Percentiles rank a stretch among this genome's conserved stretches.
Conservation (phyloP, 1,140 invertebrate species). For the Onthophagus taurus region DNA sequence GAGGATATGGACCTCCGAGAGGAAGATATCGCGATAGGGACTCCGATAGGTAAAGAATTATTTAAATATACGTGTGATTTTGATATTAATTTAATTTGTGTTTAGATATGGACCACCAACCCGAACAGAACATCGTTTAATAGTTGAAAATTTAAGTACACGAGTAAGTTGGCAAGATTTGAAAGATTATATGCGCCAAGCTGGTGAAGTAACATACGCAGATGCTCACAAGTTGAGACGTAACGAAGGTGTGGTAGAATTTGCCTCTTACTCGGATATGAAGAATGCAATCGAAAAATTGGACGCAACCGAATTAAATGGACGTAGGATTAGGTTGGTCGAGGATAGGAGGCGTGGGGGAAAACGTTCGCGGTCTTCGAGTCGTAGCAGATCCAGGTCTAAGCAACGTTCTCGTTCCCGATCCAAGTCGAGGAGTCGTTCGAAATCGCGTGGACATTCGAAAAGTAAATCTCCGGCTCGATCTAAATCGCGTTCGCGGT, state of each 20-base stretch:
- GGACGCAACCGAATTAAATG: conserved; percentile 91
- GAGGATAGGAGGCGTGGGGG: no score
- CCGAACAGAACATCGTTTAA: conserved; percentile 89
- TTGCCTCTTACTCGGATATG: conserved; percentile 84
- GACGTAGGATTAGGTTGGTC: conserved; percentile 56
- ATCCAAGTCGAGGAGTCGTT: conserved; percentile 13
- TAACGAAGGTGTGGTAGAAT: conserved; percentile 95
- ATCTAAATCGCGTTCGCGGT: conserved; percentile 14
- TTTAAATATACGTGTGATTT: no score
- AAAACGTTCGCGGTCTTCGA: no score
- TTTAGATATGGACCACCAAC: conserved; percentile 91
- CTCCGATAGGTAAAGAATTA: no score
- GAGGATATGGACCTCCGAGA: conserved; percentile 23
- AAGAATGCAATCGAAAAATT: conserved; percentile 91
- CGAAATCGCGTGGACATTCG: no score
- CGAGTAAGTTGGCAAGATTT: conserved; percentile 98
- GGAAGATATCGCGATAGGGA: conserved; percentile 36
- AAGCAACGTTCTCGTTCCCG: conserved; percentile 15
- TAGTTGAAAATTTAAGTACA: conserved; percentile 96
- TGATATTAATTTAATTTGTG: conserved; percentile 12
- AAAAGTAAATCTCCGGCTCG: no score
- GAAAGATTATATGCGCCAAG: conserved; percentile 98
- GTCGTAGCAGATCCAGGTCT: no score
- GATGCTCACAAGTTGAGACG: conserved; percentile 94
- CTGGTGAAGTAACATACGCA: conserved; percentile 93